Percentiles rank a stretch among this genome's conserved stretches.
These are phyloP conservation scores for Cartodere bifasciata DNA, from an alignment of 2,888 invertebrate species.

Conservation along the genomic window DNA sequence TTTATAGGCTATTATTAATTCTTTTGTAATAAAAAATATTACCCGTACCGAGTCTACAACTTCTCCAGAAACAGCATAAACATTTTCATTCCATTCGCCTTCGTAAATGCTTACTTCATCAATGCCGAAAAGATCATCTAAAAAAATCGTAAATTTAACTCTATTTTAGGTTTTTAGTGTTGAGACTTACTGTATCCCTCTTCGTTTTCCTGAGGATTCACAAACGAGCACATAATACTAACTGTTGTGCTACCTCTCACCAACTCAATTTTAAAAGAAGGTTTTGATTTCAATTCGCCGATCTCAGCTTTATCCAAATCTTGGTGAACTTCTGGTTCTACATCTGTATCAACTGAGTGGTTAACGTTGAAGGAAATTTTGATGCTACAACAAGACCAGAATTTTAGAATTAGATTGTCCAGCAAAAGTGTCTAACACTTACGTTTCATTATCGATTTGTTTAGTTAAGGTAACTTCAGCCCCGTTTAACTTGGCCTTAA, in stretches of 20 bases:
- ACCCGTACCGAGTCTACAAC: slow-evolving; percentile 81
- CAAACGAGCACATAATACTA: slow-evolving; percentile 75
- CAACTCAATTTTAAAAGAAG: slow-evolving; percentile 83
- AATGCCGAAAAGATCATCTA: slow-evolving; percentile 84
- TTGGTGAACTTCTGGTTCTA: slow-evolving; percentile 51
- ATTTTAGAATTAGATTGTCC: neutral
- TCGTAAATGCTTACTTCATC: slow-evolving; percentile 85
- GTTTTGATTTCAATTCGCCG: slow-evolving; percentile 80
- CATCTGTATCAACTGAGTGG: slow-evolving; percentile 81
- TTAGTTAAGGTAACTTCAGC: slow-evolving; percentile 78
- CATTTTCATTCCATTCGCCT: slow-evolving; percentile 77
- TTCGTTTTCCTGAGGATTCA: slow-evolving; percentile 47
- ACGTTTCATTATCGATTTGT: slow-evolving; percentile 56
- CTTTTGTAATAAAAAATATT: slow-evolving; percentile 2
- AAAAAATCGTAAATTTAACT: slow-evolving; percentile 4
- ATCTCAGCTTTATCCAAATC: slow-evolving; percentile 57
- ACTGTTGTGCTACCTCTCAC: slow-evolving; percentile 63
- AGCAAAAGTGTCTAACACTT: slow-evolving; percentile 26
- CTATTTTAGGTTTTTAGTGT: neutral
- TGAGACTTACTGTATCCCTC: slow-evolving; percentile 55
- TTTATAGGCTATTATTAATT: too few relatives aligned
- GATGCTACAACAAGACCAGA: slow-evolving; percentile 42
- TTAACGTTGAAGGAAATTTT: slow-evolving; percentile 83
- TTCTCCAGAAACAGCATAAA: slow-evolving; percentile 84
- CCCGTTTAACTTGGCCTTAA: slow-evolving; percentile 63